Evolutionary conservation across 2,113 vertebrate genomes (phyloP).

Genomic region (Aptenodytes patagonicus): DNA sequence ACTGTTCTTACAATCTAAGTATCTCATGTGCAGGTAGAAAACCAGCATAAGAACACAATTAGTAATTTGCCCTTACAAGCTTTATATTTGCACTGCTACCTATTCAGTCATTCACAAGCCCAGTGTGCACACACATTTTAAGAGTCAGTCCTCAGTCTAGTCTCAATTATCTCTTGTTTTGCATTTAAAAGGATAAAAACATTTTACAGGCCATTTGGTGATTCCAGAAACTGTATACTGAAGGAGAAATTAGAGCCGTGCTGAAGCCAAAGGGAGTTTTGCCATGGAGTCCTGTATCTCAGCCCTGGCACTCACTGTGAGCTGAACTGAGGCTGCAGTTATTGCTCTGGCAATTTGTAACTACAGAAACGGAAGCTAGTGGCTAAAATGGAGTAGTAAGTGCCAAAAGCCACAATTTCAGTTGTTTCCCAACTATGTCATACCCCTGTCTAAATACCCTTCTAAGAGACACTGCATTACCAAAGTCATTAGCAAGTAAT

Average conservation of each 20-base stretch:
- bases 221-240: background rate
- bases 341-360: background rate
- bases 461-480: background rate
- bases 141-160: background rate
- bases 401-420: background rate
- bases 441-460: background rate
- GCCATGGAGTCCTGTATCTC: background rate
- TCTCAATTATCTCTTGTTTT: background rate
- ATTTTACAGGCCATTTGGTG: background rate
- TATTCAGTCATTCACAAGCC: background rate
- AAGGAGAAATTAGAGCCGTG: background rate
- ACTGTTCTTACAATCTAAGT: background rate
- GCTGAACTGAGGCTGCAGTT: background rate
- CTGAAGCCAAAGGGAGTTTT: background rate
- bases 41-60: background rate
- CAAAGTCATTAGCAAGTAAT: slow-evolving; percentile 39
- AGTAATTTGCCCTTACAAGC: background rate
- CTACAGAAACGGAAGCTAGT: background rate
- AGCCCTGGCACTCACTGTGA: background rate
- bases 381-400: background rate
- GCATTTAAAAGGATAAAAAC: background rate
- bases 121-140: background rate
- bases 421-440: background rate
- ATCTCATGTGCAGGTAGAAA: background rate
- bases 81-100: background rate